These are phyloP conservation scores for Prinia subflava DNA, from an alignment of 2,113 vertebrate species.

Conservation along the genomic window DNA sequence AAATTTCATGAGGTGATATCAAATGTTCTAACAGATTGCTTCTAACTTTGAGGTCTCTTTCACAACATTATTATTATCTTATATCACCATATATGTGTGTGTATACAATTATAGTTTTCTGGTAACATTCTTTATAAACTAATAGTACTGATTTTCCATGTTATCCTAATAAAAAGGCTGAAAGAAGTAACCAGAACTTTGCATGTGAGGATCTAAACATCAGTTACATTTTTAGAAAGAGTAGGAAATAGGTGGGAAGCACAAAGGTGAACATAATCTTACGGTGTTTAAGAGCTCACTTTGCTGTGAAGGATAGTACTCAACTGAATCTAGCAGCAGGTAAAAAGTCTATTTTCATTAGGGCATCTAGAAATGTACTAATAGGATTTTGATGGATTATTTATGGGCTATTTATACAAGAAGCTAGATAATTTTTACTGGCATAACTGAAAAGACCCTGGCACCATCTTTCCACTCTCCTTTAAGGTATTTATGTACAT, in stretches of 20 bases:
- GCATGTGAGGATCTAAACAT: background rate
- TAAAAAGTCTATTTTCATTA: background rate
- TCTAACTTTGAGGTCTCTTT: background rate
- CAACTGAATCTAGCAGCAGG: background rate
- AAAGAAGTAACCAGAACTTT: background rate
- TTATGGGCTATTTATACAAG: background rate
- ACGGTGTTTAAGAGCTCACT: background rate
- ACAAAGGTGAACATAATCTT: background rate
- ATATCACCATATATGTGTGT: background rate
- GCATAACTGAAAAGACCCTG: background rate
- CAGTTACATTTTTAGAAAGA: background rate
- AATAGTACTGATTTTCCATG: background rate
- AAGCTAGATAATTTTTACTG: background rate
- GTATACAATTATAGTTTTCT: background rate
- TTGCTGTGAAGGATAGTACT: background rate
- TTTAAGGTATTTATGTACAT: background rate
- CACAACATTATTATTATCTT: background rate
- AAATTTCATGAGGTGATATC: background rate
- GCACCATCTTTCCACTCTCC: background rate
- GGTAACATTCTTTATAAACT: background rate
- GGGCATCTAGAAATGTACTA: background rate
- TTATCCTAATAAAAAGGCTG: background rate
- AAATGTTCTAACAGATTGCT: background rate
- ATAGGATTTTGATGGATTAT: background rate
- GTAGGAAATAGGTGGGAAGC: background rate